Conservation (phyloP, 2,888 invertebrate genomes). For the Polymixis lichenea region DNA sequence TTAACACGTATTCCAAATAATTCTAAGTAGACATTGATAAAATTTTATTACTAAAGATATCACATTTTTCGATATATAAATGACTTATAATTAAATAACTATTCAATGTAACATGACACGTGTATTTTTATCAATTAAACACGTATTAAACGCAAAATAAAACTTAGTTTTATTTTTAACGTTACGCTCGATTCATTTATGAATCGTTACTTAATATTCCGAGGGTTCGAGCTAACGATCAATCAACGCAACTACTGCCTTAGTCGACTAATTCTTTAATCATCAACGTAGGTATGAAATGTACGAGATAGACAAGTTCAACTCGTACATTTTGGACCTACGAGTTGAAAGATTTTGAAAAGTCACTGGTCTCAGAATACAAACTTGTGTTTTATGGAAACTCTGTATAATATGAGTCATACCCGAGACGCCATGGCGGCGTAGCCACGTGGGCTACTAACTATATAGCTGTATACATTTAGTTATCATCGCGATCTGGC, state of each 20-base stretch:
- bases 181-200: constrained; percentile 27
- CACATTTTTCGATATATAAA: constrained; percentile 57
- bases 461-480: no score
- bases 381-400: not conserved
- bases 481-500: no score
- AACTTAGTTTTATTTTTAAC: constrained; percentile 40
- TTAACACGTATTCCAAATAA: constrained; percentile 57
- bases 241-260: not conserved
- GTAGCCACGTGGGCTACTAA: no score
- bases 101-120: constrained; percentile 43
- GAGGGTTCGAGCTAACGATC: not conserved
- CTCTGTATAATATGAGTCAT: not conserved
- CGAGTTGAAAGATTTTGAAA: constrained; percentile 13
- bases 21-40: constrained; percentile 53
- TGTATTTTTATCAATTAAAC: constrained; percentile 40
- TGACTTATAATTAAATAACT: constrained; percentile 48
- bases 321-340: constrained; percentile 29
- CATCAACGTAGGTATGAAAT: constrained; percentile 10
- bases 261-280: not conserved
- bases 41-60: constrained; percentile 66
- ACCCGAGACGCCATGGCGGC: no score
- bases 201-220: constrained; percentile 6
- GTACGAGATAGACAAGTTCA: constrained; percentile 21
- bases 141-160: constrained; percentile 28
- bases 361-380: not conserved